phyloP scores from a whole-genome alignment of 2,888 invertebrate genomes.

The Serripes groenlandicus region DNA sequence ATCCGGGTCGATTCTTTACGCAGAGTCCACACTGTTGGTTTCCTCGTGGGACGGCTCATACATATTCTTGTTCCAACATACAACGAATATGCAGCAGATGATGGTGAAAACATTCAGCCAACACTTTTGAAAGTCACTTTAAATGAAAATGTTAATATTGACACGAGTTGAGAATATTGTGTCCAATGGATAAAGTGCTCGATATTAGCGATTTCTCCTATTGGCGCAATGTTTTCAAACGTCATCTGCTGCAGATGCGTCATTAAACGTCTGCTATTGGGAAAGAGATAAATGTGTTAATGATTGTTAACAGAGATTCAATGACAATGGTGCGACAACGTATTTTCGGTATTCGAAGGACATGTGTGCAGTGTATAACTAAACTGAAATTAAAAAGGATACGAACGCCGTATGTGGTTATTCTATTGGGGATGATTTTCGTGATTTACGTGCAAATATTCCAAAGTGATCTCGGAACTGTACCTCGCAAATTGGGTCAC shows the following conservation, averaged over 20 bases:
- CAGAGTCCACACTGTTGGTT: too few species aligned
- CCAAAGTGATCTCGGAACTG: neutral
- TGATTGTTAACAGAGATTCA: neutral
- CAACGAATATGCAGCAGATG: too few species aligned
- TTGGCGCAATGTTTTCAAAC: neutral
- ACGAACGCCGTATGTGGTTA: neutral
- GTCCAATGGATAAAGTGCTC: neutral
- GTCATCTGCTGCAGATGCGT: neutral
- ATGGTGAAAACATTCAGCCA: too few species aligned
- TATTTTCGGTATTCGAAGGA: neutral
- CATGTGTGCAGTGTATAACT: neutral
- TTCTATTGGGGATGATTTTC: neutral
- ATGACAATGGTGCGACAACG: neutral
- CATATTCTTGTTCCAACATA: too few species aligned
- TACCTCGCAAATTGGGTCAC: too few species aligned
- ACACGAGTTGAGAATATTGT: neutral
- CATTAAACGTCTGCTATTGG: neutral
- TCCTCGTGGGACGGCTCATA: too few species aligned
- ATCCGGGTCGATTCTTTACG: too few species aligned
- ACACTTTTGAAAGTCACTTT: too few species aligned
- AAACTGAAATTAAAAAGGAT: neutral
- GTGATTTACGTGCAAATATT: slow-evolving; percentile 2
- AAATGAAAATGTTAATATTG: too few species aligned
- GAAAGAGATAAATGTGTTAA: neutral
- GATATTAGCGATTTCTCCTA: neutral